Evolutionary conservation across 2,888 invertebrate species (phyloP).

Genomic region (Merodon equestris): DNA sequence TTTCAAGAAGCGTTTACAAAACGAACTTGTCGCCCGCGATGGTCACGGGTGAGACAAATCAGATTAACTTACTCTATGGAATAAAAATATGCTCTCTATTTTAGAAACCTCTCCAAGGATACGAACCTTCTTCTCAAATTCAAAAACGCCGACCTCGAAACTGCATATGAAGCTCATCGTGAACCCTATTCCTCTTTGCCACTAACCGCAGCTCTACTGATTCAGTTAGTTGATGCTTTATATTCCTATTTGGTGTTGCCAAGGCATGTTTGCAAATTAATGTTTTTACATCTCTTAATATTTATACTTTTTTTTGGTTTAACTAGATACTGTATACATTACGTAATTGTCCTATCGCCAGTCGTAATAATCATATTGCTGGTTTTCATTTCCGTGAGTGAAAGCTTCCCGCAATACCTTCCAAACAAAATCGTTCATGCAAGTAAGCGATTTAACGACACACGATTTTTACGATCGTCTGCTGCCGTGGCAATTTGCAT

Average conservation of each 20-base stretch:
- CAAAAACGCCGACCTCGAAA: constrained; percentile 83
- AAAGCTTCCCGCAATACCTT: constrained; percentile 78
- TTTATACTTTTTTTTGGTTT: background rate
- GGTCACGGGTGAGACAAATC: constrained; percentile 83
- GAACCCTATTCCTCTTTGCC: constrained; percentile 85
- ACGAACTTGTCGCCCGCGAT: constrained; percentile 91
- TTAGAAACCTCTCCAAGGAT: constrained; percentile 82
- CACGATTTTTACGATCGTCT: constrained; percentile 81
- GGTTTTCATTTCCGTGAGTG: constrained; percentile 77
- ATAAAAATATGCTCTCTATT: background rate
- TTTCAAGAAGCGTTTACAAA: constrained; percentile 88
- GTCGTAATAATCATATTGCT: constrained; percentile 76
- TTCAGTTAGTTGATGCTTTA: constrained; percentile 80
- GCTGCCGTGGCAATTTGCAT: constrained; percentile 81
- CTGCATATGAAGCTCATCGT: constrained; percentile 83
- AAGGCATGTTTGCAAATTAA: too few species aligned
- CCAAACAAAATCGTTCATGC: constrained; percentile 80
- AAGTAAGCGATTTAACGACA: constrained; percentile 81
- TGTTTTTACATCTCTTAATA: background rate
- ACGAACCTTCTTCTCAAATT: constrained; percentile 84
- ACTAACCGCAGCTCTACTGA: constrained; percentile 83
- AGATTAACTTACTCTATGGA: background rate
- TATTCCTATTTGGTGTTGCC: constrained; percentile 82
- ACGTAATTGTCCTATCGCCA: constrained; percentile 75
- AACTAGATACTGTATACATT: constrained; percentile 75